Conservation (phyloP, 2,888 invertebrate species). For the Aspidiotus rigidus region DNA sequence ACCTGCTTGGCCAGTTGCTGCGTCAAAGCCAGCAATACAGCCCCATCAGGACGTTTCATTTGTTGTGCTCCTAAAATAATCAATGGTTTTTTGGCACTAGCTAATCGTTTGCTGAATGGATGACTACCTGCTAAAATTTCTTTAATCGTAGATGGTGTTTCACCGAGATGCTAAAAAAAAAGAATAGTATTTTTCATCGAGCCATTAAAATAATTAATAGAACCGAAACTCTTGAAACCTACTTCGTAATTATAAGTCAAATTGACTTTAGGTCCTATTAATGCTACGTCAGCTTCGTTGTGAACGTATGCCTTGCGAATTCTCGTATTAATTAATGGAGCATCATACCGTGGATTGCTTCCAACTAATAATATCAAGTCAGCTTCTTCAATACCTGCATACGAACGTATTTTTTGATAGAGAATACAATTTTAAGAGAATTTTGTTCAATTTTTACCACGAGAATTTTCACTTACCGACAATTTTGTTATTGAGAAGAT, state of each 20-base stretch:
- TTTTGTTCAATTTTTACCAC: no score
- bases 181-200: not conserved
- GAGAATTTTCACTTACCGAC: constrained; percentile 1
- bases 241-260: constrained; percentile 84
- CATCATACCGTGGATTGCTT: constrained; percentile 94
- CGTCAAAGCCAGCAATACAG: constrained; percentile 62
- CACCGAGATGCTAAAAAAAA: constrained; percentile 64
- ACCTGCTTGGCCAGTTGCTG: constrained; percentile 55
- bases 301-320: constrained; percentile 93
- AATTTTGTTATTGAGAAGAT: constrained; percentile 20
- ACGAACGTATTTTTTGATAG: not conserved
- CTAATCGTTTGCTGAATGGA: constrained; percentile 58
- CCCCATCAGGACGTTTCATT: constrained; percentile 67
- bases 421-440: no score
- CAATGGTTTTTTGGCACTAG: constrained; percentile 73
- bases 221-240: constrained; percentile 36
- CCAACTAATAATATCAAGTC: constrained; percentile 88
- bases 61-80: constrained; percentile 84
- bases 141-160: constrained; percentile 61
- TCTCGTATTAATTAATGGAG: constrained; percentile 89
- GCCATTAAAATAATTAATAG: no score
- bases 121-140: constrained; percentile 64
- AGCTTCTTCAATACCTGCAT: constrained; percentile 75
- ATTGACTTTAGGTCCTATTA: constrained; percentile 85
- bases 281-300: constrained; percentile 70